These are phyloP conservation scores for Empidonax traillii DNA, from an alignment of 2,113 vertebrate species.

Conservation along the genomic window DNA sequence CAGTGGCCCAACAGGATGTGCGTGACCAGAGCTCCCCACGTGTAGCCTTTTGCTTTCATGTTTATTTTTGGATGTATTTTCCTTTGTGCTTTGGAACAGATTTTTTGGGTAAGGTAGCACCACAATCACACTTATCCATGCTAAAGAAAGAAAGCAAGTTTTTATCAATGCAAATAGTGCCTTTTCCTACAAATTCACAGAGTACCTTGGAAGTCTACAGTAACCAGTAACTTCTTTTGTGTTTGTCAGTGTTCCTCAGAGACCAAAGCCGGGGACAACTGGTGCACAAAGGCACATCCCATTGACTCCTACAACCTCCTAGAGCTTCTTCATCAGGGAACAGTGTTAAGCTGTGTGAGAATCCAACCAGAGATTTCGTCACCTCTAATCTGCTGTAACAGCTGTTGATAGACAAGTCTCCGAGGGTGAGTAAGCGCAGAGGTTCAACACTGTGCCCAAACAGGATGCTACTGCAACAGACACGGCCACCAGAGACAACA, in stretches of 20 bases:
- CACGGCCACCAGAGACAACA: not conserved
- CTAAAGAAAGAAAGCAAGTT: not conserved
- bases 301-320: not conserved
- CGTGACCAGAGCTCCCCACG: conserved; percentile 53
- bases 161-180: not conserved
- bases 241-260: not conserved
- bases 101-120: conserved; percentile 37
- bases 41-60: conserved; percentile 57
- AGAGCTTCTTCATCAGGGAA: not conserved
- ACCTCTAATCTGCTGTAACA: not conserved
- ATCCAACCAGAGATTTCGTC: not conserved
- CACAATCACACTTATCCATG: not conserved
- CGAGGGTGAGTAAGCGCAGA: not conserved
- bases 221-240: not conserved
- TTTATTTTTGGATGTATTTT: conserved; percentile 72
- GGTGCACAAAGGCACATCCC: fast-evolving
- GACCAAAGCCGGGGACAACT: not conserved
- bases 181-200: not conserved
- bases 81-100: conserved; percentile 59
- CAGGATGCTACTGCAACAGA: not conserved
- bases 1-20: conserved; percentile 65
- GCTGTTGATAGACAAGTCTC: not conserved
- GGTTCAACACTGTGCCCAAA: not conserved
- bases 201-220: not conserved
- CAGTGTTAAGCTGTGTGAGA: not conserved